Conservation (phyloP, 2,888 invertebrate genomes). For the Parascotia fuliginaria region DNA sequence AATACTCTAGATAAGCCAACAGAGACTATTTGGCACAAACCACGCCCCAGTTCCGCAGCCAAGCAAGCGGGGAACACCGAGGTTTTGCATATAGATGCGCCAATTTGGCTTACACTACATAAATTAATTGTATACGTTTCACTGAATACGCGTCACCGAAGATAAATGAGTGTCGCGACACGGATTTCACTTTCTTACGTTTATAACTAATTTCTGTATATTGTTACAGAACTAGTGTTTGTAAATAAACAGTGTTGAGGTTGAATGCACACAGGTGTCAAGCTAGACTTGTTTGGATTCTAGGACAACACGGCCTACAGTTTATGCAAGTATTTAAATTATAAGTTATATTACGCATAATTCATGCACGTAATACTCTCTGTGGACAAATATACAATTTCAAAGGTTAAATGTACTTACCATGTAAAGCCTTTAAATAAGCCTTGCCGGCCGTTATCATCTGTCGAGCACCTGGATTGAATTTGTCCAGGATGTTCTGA, state of each 20-base stretch:
- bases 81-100: slow-evolving; percentile 84
- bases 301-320: not conserved
- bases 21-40: slow-evolving; percentile 84
- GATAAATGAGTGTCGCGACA: slow-evolving; percentile 48
- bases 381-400: slow-evolving; percentile 10
- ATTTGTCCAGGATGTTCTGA: slow-evolving; percentile 98
- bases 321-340: not conserved
- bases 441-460: slow-evolving; percentile 97
- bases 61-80: slow-evolving; percentile 74
- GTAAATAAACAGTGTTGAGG: not conserved
- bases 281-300: not conserved
- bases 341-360: slow-evolving; percentile 7
- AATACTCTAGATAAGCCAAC: slow-evolving; percentile 83
- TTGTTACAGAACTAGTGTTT: slow-evolving; percentile 12
- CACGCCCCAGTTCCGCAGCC: slow-evolving; percentile 78
- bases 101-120: slow-evolving; percentile 80
- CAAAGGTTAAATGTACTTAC: slow-evolving; percentile 85
- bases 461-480: slow-evolving; percentile 97
- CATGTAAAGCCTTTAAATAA: slow-evolving; percentile 96
- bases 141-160: slow-evolving; percentile 66
- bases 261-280: not conserved
- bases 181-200: slow-evolving; percentile 42
- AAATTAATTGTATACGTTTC: slow-evolving; percentile 79
- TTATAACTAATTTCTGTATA: slow-evolving; percentile 19
- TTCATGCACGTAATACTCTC: not conserved